Evolutionary conservation across 2,113 vertebrate species (phyloP).

Genomic region (Lanius collurio): DNA sequence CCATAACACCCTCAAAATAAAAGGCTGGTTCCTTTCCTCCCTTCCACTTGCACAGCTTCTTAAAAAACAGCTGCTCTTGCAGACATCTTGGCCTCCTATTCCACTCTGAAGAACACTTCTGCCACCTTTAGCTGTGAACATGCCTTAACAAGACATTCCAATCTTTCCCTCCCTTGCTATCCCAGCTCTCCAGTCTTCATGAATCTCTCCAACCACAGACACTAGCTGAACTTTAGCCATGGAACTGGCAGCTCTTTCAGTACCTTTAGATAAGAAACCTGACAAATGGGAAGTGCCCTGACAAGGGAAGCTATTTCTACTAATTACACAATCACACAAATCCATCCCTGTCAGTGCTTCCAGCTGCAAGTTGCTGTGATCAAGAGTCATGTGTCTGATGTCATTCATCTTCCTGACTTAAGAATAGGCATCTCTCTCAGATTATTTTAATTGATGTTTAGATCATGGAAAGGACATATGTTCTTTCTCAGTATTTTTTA

Average conservation of each 20-base stretch:
- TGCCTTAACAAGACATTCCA: neutral
- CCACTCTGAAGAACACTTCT: neutral
- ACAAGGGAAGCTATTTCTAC: neutral
- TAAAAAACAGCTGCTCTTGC: neutral
- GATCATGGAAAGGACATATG: neutral
- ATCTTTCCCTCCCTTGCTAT: neutral
- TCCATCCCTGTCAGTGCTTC: neutral
- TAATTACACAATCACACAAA: neutral
- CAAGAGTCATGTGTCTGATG: neutral
- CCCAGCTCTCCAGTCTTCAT: neutral
- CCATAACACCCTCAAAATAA: neutral
- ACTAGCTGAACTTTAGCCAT: neutral
- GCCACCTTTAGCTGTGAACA: fast-evolving
- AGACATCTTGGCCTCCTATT: neutral
- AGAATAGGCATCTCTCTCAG: neutral
- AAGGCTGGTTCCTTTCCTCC: neutral
- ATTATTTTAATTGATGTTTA: neutral
- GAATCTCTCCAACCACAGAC: neutral
- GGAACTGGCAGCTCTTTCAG: neutral
- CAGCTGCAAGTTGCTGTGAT: neutral
- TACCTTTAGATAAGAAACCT: neutral
- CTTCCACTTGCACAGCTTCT: neutral
- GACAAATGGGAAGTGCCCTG: neutral
- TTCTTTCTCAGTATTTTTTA: neutral
- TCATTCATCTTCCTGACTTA: neutral